phyloP scores from a whole-genome alignment of 2,113 vertebrate genomes.

The Microtus ochrogaster region DNA sequence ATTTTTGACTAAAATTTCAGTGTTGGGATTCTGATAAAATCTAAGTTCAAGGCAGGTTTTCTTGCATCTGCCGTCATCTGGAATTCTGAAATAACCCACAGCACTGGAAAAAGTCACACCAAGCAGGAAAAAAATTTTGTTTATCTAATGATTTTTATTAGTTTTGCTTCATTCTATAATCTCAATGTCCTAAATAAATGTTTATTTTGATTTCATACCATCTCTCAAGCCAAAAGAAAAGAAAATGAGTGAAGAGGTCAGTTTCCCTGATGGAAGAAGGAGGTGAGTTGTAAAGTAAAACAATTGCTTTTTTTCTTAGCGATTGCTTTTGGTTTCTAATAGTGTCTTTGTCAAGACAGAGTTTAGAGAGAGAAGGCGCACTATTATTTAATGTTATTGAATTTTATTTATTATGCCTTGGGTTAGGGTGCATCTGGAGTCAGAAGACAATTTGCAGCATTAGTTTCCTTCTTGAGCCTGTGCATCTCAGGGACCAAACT shows the following conservation, averaged over 20 bases:
- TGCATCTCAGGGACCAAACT: neutral
- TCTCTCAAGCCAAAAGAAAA: neutral
- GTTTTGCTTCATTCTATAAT: slow-evolving; percentile 35
- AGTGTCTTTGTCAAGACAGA: neutral
- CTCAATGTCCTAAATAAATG: slow-evolving; percentile 46
- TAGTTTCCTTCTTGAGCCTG: neutral
- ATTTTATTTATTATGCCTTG: neutral
- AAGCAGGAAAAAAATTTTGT: slow-evolving; percentile 38
- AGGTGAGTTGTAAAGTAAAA: neutral
- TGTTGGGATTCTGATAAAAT: neutral
- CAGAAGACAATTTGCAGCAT: neutral
- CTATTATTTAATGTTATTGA: neutral
- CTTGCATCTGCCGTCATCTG: neutral
- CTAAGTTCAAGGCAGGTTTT: neutral
- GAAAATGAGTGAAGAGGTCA: slow-evolving; percentile 18
- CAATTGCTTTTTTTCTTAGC: neutral
- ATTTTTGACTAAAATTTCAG: slow-evolving; percentile 5
- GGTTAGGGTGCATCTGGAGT: neutral
- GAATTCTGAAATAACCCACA: slow-evolving; percentile 10
- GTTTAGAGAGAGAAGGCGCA: neutral
- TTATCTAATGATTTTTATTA: slow-evolving; percentile 43
- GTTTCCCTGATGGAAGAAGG: neutral
- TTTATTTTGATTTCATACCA: slow-evolving; percentile 41
- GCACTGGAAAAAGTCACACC: neutral
- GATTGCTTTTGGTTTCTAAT: neutral